Percentiles rank a stretch among this genome's conserved stretches.
These are phyloP conservation scores for Telmatochromis sp. DNA, from an alignment of 2,113 vertebrate genomes.

Conservation along the genomic window DNA sequence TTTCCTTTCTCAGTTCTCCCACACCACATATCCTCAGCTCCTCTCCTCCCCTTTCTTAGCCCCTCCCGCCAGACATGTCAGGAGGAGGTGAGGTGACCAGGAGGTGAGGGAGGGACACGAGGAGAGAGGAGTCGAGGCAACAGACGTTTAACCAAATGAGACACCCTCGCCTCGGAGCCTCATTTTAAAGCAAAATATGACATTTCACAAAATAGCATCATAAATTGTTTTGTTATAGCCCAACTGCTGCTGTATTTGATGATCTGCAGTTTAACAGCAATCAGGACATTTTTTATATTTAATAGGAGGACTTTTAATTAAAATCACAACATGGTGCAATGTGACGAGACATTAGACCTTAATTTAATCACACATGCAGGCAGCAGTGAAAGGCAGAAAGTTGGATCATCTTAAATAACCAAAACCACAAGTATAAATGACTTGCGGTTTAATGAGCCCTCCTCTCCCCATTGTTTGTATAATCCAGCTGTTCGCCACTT, in stretches of 20 bases:
- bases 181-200: not conserved
- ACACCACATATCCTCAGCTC: not conserved
- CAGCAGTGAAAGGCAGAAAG: not conserved
- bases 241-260: not conserved
- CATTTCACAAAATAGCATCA: not conserved
- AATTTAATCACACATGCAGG: not conserved
- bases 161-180: not conserved
- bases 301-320: not conserved
- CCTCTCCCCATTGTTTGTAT: not conserved
- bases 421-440: not conserved
- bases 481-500: not conserved
- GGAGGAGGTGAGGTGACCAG: not conserved
- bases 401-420: not conserved
- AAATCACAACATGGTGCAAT: not conserved
- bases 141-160: not conserved
- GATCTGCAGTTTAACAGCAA: not conserved
- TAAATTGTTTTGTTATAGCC: not conserved
- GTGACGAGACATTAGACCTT: not conserved
- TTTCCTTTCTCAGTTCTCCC: not conserved
- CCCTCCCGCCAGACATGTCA: not conserved
- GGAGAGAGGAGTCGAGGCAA: not conserved
- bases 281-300: not conserved
- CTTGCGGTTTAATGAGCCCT: not conserved
- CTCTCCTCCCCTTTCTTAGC: not conserved
- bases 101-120: not conserved